Evolutionary conservation across 2,888 invertebrate species (phyloP).

Genomic region (Dyspetes luteomarginatus): DNA sequence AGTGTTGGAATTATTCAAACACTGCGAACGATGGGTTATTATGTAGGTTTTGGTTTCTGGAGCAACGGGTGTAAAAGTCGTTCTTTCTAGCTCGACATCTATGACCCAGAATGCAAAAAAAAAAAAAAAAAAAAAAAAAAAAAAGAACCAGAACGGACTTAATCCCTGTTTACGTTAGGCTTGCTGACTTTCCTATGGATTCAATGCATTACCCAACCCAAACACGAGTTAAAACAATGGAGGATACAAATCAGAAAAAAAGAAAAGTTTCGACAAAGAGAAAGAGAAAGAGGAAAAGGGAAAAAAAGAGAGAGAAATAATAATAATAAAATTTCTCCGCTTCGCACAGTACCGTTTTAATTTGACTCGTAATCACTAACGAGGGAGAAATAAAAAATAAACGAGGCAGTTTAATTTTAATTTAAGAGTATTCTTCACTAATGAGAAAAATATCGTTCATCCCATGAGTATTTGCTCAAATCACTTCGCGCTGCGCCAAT

Average conservation of each 20-base stretch:
- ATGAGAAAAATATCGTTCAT: constrained; percentile 31
- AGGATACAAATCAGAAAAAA: neutral
- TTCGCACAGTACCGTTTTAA: constrained; percentile 34
- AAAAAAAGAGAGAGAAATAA: neutral
- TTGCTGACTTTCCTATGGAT: constrained; percentile 38
- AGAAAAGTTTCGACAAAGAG: constrained; percentile 1
- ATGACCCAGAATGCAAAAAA: constrained; percentile 51
- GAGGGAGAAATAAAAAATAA: constrained; percentile 1
- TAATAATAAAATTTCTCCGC: constrained; percentile 6
- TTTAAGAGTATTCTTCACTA: constrained; percentile 27
- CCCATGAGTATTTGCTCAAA: constrained; percentile 31
- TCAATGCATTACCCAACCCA: constrained; percentile 28
- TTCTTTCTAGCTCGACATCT: constrained; percentile 13
- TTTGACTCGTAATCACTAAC: constrained; percentile 20
- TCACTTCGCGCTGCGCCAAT: constrained; percentile 39
- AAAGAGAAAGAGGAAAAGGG: neutral
- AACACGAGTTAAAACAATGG: constrained; percentile 13
- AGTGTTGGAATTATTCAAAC: neutral
- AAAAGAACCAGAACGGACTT: constrained; percentile 43
- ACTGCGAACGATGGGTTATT: neutral
- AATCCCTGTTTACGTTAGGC: constrained; percentile 45
- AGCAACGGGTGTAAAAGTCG: constrained; percentile 22
- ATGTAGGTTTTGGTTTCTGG: constrained; percentile 33
- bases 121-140: neutral
- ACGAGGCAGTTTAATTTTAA: constrained; percentile 12